Base-by-base conservation (phyloP, 2,888 invertebrate genomes). In the Margaritifera margaritifera region DNA sequence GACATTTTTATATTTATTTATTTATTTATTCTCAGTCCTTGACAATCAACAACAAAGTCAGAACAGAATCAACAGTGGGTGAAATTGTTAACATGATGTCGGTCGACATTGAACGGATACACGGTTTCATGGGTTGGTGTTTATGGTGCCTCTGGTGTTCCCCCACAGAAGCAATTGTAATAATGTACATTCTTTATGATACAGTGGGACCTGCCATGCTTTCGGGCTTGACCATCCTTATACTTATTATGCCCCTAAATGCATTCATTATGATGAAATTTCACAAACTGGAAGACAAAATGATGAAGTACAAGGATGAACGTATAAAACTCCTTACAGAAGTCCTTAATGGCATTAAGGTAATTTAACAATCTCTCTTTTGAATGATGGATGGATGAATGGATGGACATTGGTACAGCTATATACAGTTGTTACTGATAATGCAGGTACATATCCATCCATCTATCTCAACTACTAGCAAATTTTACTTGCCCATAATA, bases 191-290 rank as follows among this genome's bases (percentile, higher is more conserved):
- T 69, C 84, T 91, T 24, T 91, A 88, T 84, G 72, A 81, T 66
- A 85, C 91, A 56, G 84, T 91, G 77, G 93, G 93, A 1, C 93
- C 95, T 0, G 94, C 97, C 0, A 96, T 97, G 1, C 90, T 99
- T 18, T 96, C 97, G 6, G 97, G 84, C 0, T 91, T 99, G 63
- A 94, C 94, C 4, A 64, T 98, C 56, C 95, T 99, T 94, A 93
- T 98, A 55, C 92, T 97, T 64, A 92, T 98, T 70, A 95, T 99
- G 20, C 91, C 90, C 1, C 50, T 89, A 55, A 90, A 89, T 76
- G 86, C 83, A 6, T 56, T 81, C 70, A 75, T 89, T 24, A 86
- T 88, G 51, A 82, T 78, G 67, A 78, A 78, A 56, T 79, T 80
- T 19, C 80, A 83, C 25, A 75, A 73, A n/a, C 75, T 84, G 11